These are phyloP conservation scores for Caenorhabditis panamensis DNA, from an alignment of 2,888 invertebrate species.

Conservation along the genomic window DNA sequence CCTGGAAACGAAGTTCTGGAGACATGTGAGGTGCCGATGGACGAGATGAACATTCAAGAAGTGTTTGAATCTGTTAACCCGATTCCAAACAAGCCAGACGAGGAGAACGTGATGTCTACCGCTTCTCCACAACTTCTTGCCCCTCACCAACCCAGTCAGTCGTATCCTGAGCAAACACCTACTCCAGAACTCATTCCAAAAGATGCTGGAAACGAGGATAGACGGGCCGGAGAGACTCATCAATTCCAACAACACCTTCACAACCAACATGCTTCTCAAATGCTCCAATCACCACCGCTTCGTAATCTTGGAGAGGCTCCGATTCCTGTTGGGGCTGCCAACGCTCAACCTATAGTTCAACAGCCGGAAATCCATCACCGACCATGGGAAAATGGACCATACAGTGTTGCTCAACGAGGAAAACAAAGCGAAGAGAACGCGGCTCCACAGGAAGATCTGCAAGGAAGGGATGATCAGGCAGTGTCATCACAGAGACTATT, in stretches of 20 bases:
- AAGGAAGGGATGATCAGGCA: no score
- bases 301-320: no score
- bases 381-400: no score
- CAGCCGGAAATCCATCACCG: no score
- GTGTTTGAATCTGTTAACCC: background rate
- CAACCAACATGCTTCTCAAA: background rate
- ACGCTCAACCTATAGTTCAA: background rate
- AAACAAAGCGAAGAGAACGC: no score
- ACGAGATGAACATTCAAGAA: background rate
- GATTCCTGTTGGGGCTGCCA: background rate
- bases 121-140: background rate
- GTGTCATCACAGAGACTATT: no score
- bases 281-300: background rate
- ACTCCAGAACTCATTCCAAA: constrained; percentile 15
- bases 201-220: background rate
- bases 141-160: background rate
- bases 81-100: background rate
- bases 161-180: constrained; percentile 11
- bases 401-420: no score
- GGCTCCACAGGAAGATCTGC: no score
- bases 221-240: background rate
- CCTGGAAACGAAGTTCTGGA: background rate
- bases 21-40: constrained; percentile 1
- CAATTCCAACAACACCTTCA: background rate
- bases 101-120: background rate